Base-by-base conservation (phyloP, 2,888 invertebrate species). In the Andrena dorsata region DNA sequence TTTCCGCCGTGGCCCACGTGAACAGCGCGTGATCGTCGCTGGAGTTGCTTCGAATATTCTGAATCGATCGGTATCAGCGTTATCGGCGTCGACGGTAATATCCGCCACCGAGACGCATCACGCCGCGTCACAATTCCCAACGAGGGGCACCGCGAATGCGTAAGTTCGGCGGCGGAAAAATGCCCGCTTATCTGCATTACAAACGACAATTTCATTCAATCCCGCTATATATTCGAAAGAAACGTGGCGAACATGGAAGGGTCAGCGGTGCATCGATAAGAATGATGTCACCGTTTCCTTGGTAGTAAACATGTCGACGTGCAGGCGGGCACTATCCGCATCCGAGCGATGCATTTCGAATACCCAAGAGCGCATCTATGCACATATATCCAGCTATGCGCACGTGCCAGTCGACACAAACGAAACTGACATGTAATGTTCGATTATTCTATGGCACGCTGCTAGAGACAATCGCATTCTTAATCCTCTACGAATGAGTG, bases 181-280 rank as follows among this genome's bases (percentile, higher is more conserved):
- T 2, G 10, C 16, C 23, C 16, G 58, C 23, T 73, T 68, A 56
- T 73, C 61, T 41, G 41, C n/a, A 66, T 68, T 41, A 68, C 53
- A 61, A 61, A 49, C 7, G 30, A 8, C 16, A 77, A 68, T 68
- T 71, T 72, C 49, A 49, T 23, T 28, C 2, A 2, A 13, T 1
- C n/a, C 32, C 30, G 1, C 10, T 6, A 2, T 20, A 10, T 20
- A 20, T 7, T n/a, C 13, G 26, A 70, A 72, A 49, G 35, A 58
- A 58, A 4, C 47, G 49, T 10, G 23, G 7, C 41, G 56, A 35
- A 16, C 6, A 35, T 35, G 51, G 26, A 51, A 66, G 60, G 47
- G 51, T 76, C 47, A 70, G 8, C 28, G 7, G 7, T n/a, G 51
- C 41, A 28, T 64, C 53, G 69, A 81, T 74, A 79, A 69, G 10